Conservation (phyloP, 2,113 vertebrate genomes). For the Clarias macrocephalus region DNA sequence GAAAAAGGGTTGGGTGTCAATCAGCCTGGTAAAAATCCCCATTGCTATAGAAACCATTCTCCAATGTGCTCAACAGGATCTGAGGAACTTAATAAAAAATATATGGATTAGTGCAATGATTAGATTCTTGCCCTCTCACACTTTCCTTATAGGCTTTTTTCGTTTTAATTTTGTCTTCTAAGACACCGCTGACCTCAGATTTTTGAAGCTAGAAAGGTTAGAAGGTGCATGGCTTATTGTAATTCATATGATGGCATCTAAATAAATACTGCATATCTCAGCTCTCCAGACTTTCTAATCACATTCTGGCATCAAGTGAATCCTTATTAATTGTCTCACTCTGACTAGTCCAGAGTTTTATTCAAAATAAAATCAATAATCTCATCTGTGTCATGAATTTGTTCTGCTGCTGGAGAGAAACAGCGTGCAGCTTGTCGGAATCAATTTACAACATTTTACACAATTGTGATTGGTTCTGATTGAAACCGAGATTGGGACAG, state of each 20-base stretch:
- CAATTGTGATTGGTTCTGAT: slow-evolving; percentile 11
- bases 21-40: too few relatives aligned
- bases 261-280: slow-evolving; percentile 2
- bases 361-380: slow-evolving; percentile 33
- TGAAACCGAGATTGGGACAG: slow-evolving; percentile 10
- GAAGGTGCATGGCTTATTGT: neutral
- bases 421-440: slow-evolving; percentile 23
- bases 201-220: slow-evolving; percentile 5
- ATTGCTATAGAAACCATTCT: too few relatives aligned
- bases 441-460: slow-evolving; percentile 32
- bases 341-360: neutral
- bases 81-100: too few relatives aligned
- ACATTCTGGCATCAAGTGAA: slow-evolving; percentile 8
- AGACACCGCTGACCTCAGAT: neutral
- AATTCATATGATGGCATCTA: neutral
- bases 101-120: too few relatives aligned
- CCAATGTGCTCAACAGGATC: too few relatives aligned
- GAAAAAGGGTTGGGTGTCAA: too few relatives aligned
- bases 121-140: neutral
- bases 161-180: too few relatives aligned
- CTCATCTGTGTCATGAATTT: slow-evolving; percentile 18
- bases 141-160: neutral
- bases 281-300: slow-evolving; percentile 22
- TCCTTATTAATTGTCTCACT: slow-evolving; percentile 21
- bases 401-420: slow-evolving; percentile 25